phyloP scores from a whole-genome alignment of 2,113 vertebrate species.

The Entomyzon cyanotis region DNA sequence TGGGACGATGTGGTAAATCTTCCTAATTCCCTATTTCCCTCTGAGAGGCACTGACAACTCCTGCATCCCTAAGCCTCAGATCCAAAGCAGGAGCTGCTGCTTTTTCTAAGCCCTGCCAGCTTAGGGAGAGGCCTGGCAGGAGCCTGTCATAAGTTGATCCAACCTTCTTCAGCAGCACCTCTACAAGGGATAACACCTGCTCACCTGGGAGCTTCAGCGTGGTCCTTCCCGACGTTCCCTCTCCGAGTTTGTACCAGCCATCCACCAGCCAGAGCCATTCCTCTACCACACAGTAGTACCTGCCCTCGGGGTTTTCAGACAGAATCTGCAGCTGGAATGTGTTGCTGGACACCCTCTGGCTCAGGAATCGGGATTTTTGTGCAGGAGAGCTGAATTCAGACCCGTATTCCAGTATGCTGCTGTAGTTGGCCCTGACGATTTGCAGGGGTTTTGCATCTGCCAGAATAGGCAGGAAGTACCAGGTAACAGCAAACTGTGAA shows the following conservation, averaged over 20 bases:
- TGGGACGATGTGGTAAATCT: conserved; percentile 58
- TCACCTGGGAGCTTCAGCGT: conserved; percentile 69
- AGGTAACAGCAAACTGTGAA: conserved; percentile 40
- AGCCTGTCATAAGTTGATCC: neutral
- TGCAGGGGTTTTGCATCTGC: neutral
- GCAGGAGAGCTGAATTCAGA: conserved; percentile 23
- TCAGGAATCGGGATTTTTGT: conserved; percentile 61
- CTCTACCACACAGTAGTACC: conserved; percentile 80
- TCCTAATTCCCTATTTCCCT: conserved; percentile 48
- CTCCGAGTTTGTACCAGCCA: conserved; percentile 52
- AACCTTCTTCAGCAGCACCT: neutral
- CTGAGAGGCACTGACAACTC: conserved; percentile 48
- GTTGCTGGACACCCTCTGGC: conserved; percentile 40
- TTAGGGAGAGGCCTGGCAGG: neutral
- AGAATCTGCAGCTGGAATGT: conserved; percentile 73
- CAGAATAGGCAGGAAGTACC: conserved; percentile 48
- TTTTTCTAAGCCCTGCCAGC: neutral
- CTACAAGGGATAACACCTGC: neutral
- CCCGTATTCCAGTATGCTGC: conserved; percentile 26
- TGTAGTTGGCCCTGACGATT: conserved; percentile 46
- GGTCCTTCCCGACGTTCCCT: conserved; percentile 47
- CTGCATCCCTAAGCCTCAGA: conserved; percentile 5
- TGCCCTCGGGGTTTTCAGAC: conserved; percentile 35
- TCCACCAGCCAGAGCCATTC: conserved; percentile 77
- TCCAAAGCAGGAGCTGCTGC: neutral